Evolutionary conservation across 1,140 invertebrate genomes (phyloP), one percentile per base, ranked within the genome.

Genomic region (Thaumetopoea pityocampa): DNA sequence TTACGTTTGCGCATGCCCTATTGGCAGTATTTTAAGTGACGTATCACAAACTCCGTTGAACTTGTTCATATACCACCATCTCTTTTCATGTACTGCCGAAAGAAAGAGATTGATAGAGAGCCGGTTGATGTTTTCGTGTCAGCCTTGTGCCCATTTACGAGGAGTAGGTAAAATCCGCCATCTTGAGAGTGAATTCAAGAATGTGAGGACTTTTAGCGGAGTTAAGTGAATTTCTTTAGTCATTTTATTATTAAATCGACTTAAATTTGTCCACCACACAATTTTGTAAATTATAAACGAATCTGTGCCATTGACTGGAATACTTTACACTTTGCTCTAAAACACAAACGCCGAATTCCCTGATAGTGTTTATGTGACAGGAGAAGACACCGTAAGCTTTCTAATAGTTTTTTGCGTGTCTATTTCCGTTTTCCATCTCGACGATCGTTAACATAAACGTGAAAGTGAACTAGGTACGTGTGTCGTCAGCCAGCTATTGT

Each of bases 181-280:
- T 85, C 83, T 85, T 85, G 80, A 84, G 80, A 85, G 77, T 83
- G 76, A 73, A 80, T 84, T 84, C 76, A 84, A 80, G 73, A 81
- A 77, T 83, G 76, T 79, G 68, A 73, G 73, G 74, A 82, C 68
- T 85, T 82, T 80, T 78, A 74, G 64, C 62, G 60, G 72, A 77
- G 67, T 70, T 69, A 70, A 74, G 72, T 82, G 66, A 77, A 68
- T 73, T 74, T 67, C 66, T 74, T 71, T 71, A 73, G 53, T 66
- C 65, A 81, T 66, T 81, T 79, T 80, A 71, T 60, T 80, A 81
- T 77, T 82, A 79, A 85, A 83, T 72, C 66, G 65, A 66, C 52
- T 51, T 56, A 57, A 48, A 61, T 74, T 80, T 51, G 45, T 55
- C 44, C 46, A 57, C 47, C 49, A 45, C 38, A 56, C 44, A 54